phyloP scores from a whole-genome alignment of 2,797 vertebrate genomes.

The Sebastes nivosus region DNA sequence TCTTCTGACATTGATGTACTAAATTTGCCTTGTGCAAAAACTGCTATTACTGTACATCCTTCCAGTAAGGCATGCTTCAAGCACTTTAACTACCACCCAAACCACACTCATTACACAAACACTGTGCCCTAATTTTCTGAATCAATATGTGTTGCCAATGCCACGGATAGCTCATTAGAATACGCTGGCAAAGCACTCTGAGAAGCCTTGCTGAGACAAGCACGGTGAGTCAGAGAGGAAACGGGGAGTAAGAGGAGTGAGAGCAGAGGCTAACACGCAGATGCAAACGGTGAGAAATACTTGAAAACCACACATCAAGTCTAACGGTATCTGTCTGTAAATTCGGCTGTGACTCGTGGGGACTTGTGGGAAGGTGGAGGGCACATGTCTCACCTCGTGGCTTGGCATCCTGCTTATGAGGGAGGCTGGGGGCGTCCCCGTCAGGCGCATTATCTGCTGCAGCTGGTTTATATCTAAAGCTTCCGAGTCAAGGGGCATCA shows the following conservation, averaged over 20 bases:
- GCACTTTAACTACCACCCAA: slow-evolving; percentile 8
- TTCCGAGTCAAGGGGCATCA: slow-evolving; percentile 92
- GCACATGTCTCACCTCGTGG: slow-evolving; percentile 92
- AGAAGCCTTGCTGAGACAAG: slow-evolving; percentile 58
- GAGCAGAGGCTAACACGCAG: slow-evolving; percentile 40
- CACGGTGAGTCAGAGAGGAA: slow-evolving; percentile 62
- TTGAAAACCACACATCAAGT: slow-evolving; percentile 4
- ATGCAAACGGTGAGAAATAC: background rate
- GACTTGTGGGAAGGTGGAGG: background rate
- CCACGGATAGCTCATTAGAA: slow-evolving; percentile 38
- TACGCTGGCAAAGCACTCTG: slow-evolving; percentile 44
- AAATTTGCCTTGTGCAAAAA: background rate
- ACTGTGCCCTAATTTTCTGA: background rate
- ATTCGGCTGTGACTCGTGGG: background rate
- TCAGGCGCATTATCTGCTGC: slow-evolving; percentile 99
- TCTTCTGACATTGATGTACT: background rate
- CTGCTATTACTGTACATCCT: background rate
- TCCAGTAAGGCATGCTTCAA: slow-evolving; percentile 5
- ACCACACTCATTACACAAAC: slow-evolving; percentile 10
- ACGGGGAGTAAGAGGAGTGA: slow-evolving; percentile 26
- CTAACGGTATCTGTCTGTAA: background rate
- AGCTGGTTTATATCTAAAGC: slow-evolving; percentile 99
- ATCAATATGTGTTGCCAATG: background rate
- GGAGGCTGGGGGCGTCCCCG: slow-evolving; percentile 96
- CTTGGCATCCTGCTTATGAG: slow-evolving; percentile 99